A percentile compares a stretch with the other conserved stretches of the same genome.
phyloP scores from a whole-genome alignment of 2,113 vertebrate genomes.

The Tichodroma muraria region DNA sequence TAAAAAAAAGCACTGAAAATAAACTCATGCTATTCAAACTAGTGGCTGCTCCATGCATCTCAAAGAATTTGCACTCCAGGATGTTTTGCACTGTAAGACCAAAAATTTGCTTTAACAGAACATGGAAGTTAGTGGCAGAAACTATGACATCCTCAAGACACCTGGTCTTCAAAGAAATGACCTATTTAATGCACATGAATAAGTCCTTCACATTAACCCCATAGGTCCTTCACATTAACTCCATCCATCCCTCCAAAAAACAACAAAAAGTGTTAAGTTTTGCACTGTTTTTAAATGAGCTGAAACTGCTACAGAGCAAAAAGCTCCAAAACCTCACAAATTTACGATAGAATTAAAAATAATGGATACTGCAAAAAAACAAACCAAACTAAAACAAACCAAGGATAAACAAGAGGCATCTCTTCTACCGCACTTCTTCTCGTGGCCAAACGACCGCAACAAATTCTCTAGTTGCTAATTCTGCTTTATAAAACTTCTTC shows the following conservation, averaged over 20 bases:
- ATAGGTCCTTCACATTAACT: too few relatives aligned
- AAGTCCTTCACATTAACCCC: background rate
- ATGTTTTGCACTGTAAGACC: background rate
- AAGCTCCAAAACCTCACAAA: background rate
- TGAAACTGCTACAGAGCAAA: background rate
- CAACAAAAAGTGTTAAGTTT: background rate
- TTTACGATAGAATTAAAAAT: background rate
- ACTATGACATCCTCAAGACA: background rate
- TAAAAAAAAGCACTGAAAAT: constrained; percentile 14
- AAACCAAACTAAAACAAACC: background rate
- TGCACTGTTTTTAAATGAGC: background rate
- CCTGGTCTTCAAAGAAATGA: background rate
- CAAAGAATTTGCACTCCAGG: background rate
- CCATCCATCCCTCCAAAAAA: background rate
- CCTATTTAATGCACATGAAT: background rate
- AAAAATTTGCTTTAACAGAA: constrained; percentile 2
- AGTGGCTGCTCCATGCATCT: background rate
- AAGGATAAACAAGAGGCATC: background rate
- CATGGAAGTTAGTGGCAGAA: background rate
- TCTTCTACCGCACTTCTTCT: background rate
- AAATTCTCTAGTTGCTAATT: background rate
- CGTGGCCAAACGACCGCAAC: background rate
- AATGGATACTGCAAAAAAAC: background rate
- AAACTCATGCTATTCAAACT: background rate
- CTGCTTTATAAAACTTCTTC: background rate